Evolutionary conservation across 2,888 invertebrate genomes (phyloP).

Genomic region (Timandra comae): DNA sequence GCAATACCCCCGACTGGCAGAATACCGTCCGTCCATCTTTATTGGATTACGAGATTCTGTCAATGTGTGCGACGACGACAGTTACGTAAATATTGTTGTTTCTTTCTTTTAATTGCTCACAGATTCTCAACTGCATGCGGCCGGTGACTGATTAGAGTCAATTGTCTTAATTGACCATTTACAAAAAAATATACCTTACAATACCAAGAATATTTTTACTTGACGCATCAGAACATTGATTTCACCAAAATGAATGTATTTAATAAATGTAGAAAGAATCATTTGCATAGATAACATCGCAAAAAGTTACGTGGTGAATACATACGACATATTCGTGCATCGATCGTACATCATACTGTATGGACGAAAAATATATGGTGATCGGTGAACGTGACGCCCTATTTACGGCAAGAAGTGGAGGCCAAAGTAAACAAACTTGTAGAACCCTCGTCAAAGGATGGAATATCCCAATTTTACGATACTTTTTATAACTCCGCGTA

Average conservation of each 20-base stretch:
- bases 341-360: too few species aligned
- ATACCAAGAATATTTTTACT: too few species aligned
- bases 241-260: too few species aligned
- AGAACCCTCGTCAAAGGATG: slow-evolving; percentile 17
- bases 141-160: too few species aligned
- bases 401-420: slow-evolving; percentile 15
- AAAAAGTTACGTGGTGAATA: too few species aligned
- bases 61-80: slow-evolving; percentile 26
- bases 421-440: slow-evolving; percentile 22
- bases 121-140: too few species aligned
- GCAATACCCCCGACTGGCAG: slow-evolving; percentile 21
- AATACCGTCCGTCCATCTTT: slow-evolving; percentile 27
- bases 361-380: slow-evolving; percentile 1
- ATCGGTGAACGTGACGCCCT: slow-evolving; percentile 11
- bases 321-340: too few species aligned
- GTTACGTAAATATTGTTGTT: slow-evolving; percentile 24
- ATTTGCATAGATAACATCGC: too few species aligned
- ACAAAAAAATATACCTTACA: too few species aligned
- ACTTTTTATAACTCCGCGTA: slow-evolving; percentile 11
- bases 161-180: too few species aligned
- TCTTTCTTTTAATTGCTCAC: slow-evolving; percentile 12
- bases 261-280: too few species aligned
- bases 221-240: too few species aligned
- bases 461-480: slow-evolving; percentile 17
- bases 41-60: slow-evolving; percentile 41